Conservation (phyloP, 2,797 vertebrate genomes). For the Aselliscus stoliczkanus region DNA sequence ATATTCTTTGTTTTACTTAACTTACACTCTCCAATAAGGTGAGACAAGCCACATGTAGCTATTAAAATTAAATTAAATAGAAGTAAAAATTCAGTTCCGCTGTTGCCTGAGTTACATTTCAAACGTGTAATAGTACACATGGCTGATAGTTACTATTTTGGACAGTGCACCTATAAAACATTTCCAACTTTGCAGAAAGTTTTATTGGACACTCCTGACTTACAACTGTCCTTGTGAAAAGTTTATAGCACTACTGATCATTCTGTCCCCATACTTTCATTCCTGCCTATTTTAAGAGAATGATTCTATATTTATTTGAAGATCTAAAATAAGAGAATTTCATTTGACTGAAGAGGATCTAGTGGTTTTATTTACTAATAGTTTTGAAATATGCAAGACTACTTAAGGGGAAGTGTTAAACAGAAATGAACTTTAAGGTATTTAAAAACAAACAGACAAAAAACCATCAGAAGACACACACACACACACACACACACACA, state of each 20-base stretch:
- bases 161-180: not conserved
- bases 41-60: not conserved
- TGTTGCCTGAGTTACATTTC: not conserved
- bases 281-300: not conserved
- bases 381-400: not conserved
- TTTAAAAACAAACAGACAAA: not conserved
- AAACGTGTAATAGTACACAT: not conserved
- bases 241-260: not conserved
- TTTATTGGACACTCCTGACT: not conserved
- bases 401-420: not conserved
- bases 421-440: constrained; percentile 6
- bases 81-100: not conserved
- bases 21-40: not conserved
- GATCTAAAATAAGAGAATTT: not conserved
- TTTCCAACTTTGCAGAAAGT: not conserved
- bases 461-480: not conserved
- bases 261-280: not conserved
- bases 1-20: constrained; percentile 15
- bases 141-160: not conserved
- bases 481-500: not conserved
- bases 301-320: not conserved
- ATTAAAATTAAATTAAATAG: not conserved
- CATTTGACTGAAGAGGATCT: not conserved
- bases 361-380: not conserved
- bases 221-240: constrained; percentile 13